Percentiles rank a stretch among this genome's conserved stretches.
phyloP scores from a whole-genome alignment of 2,888 invertebrate species.

The Lepidochrysops patricia region DNA sequence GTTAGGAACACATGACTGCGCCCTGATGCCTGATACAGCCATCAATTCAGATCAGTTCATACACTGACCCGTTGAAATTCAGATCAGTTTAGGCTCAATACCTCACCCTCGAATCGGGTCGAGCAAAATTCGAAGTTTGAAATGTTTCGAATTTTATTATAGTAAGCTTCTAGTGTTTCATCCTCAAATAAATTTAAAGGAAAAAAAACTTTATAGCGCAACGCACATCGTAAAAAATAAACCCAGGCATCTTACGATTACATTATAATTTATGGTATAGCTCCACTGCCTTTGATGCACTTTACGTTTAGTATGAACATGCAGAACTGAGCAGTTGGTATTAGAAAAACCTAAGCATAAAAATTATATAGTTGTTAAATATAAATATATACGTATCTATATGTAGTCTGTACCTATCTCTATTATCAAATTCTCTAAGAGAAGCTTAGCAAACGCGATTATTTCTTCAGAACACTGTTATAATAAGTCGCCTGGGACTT shows the following conservation, averaged over 20 bases:
- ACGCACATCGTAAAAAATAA: too few relatives aligned
- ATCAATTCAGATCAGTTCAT: conserved; percentile 9
- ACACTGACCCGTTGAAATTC: conserved; percentile 3
- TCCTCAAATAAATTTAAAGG: too few relatives aligned
- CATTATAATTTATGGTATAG: too few relatives aligned
- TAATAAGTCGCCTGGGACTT: not conserved
- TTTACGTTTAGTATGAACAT: too few relatives aligned
- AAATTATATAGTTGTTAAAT: too few relatives aligned
- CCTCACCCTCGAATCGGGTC: not conserved
- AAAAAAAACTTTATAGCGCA: not conserved
- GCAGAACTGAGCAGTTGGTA: too few relatives aligned
- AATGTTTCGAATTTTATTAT: too few relatives aligned
- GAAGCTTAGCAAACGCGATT: not conserved
- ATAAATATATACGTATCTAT: too few relatives aligned
- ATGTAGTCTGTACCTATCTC: too few relatives aligned
- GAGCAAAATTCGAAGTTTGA: not conserved
- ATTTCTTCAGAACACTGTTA: not conserved
- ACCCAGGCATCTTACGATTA: too few relatives aligned
- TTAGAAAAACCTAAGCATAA: not conserved
- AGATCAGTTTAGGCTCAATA: not conserved
- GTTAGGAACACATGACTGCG: not conserved
- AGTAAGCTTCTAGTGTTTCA: too few relatives aligned
- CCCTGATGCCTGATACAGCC: conserved; percentile 4
- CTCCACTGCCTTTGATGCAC: too few relatives aligned
- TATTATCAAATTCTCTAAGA: not conserved